Base-by-base conservation (phyloP, 2,797 vertebrate genomes). In the Falco novaeseelandiae region DNA sequence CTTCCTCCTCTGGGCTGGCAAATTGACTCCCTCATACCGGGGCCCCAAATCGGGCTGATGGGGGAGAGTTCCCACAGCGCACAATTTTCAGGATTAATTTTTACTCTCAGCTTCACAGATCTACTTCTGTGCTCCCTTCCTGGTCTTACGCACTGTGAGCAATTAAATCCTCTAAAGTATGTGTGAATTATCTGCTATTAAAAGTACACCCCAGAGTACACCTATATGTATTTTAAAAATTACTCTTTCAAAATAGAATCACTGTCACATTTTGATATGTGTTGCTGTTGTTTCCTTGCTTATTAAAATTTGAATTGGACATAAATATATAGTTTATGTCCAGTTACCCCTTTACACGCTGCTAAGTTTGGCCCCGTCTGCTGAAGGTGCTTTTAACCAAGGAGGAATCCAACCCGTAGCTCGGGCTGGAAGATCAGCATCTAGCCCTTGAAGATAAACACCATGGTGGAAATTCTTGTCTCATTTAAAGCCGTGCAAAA, bases 61-160 rank as follows among this genome's bases (percentile, higher is more conserved):
- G 90, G 72, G 57, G 48, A 46, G 14, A 48, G 55, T 84, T 94
- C 97, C 94, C 76, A 40, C 94, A 63, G 95, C 9, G 97, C 54
- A 71, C 90, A 91, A 96, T 97, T 96, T 95, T 78, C 72, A 2
- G 81, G 42, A 74, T 91, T 95, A 89, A 95, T 94, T 95, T 95
- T 77, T 90, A 49, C 78, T 58, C 70, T 65, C 67, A 62, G 66
- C 69, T 91, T 79, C 44, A 58, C 61, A 42, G 25, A 9, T 58
- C 62, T 48, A 2, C 77, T 83, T 82, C 14, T 81, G 71, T 72
- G 34, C 72, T 80, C 58, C 83, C 71, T 96, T 93, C 93, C 86
- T 84, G 86, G 22, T 59, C 66, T 76, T 48, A 6, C 73, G 78
- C 18, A 34, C 82, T 70, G 90, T 5, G 78, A 93, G 67, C 91